These are phyloP conservation scores for Lagodon rhomboides DNA, from an alignment of 2,797 vertebrate species.

Conservation along the genomic window DNA sequence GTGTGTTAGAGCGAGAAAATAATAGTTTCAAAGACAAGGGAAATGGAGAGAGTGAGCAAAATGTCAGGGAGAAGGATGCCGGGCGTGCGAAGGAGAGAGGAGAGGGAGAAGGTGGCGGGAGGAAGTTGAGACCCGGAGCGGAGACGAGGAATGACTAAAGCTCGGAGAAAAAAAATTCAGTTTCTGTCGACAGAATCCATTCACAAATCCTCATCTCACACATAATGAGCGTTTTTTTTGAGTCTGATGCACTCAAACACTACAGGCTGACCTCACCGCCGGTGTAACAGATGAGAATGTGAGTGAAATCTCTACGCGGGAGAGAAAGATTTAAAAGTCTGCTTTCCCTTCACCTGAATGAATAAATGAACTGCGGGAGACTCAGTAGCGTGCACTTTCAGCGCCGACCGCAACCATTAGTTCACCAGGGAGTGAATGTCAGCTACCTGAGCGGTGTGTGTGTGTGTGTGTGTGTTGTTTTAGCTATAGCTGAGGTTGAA, in stretches of 20 bases:
- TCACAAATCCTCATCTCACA: constrained; percentile 26
- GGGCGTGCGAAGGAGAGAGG: constrained; percentile 37
- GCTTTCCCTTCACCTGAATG: constrained; percentile 57
- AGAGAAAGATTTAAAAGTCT: background rate
- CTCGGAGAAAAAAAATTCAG: constrained; percentile 7
- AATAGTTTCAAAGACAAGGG: constrained; percentile 67
- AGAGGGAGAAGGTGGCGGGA: constrained; percentile 21
- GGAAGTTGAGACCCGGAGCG: constrained; percentile 21
- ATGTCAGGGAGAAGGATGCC: constrained; percentile 65
- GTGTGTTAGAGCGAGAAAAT: constrained; percentile 63
- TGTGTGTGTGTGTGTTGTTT: constrained; percentile 42
- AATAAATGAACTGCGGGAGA: constrained; percentile 65
- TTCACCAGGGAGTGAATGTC: constrained; percentile 63
- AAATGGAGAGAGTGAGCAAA: constrained; percentile 68
- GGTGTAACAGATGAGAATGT: constrained; percentile 33
- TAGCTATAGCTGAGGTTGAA: constrained; percentile 47
- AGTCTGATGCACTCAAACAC: background rate
- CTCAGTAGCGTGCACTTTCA: constrained; percentile 58
- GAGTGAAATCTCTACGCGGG: constrained; percentile 43
- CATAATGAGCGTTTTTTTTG: constrained; percentile 12
- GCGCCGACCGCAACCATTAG: constrained; percentile 60
- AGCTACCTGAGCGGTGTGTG: constrained; percentile 53
- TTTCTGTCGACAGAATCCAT: constrained; percentile 40
- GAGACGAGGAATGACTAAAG: constrained; percentile 47
- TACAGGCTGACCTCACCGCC: constrained; percentile 32